Evolutionary conservation across 2,113 vertebrate species (phyloP), one percentile per base, ranked within the genome.

Genomic region (Pycnonotus jocosus): DNA sequence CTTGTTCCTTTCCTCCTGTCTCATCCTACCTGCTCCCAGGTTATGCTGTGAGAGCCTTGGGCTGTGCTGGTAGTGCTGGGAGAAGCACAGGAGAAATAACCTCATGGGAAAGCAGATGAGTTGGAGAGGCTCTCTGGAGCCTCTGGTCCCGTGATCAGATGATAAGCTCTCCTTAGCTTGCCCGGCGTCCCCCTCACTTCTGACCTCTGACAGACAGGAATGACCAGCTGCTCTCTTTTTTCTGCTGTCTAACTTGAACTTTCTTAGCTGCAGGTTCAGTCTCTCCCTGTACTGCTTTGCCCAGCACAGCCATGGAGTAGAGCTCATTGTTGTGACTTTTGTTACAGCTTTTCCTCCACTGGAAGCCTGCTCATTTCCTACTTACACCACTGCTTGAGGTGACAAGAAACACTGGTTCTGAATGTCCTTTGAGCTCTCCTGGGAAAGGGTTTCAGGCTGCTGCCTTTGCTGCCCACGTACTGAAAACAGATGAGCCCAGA

Each of bases 401-500:
- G 45, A 35, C 27, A 38, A 66, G 82, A 65, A 47, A 17, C 0
- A 2, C 21, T n/a, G 20, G 12, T 31, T 83, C 54, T 92, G 50
- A 54, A 77, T 62, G 71, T 25, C 57, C 44, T 78, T 31, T 30
- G 19, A 48, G 15, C 7, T 88, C 42, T 86, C 71, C 30, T 57
- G 45, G 44, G 27, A 70, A 88, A 73, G 21, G 30, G 35, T 38
- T 73, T 62, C 58, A 65, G 58, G 50, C 79, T 91, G 50, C n/a
- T 91, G 57, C 69, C 24, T 94, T 70, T 21, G 14, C 53, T 84
- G 47, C 33, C 65, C 27, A 54, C 0, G 1, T 42, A 31, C 56
- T 65, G 51, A 88, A 76, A 81, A 91, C 56, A 68, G 74, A 90
- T 51, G 58, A 91, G 42, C 38, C 35, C 27, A 9, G 60, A 73